Percentiles rank a stretch among this genome's conserved stretches.
These are phyloP conservation scores for Drosophila acutilabella DNA, from an alignment of 2,888 invertebrate species.

Conservation along the genomic window DNA sequence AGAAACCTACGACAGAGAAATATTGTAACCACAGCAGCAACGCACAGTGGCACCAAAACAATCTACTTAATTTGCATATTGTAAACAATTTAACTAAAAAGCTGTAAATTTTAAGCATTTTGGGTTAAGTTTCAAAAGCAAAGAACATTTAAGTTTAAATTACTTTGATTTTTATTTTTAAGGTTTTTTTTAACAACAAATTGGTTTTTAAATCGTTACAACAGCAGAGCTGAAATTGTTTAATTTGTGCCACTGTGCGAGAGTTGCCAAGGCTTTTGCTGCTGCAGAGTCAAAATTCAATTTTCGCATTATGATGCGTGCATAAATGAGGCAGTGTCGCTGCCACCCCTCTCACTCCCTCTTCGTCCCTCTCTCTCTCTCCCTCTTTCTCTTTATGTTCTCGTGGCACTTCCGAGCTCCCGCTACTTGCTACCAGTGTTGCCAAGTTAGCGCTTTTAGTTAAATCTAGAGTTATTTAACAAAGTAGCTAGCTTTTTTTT, in stretches of 20 bases:
- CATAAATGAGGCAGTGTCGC: conserved; percentile 42
- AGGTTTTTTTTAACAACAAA: too few relatives aligned
- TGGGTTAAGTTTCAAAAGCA: too few relatives aligned
- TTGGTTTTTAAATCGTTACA: too few relatives aligned
- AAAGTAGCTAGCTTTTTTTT: too few relatives aligned
- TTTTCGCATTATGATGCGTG: conserved; percentile 71
- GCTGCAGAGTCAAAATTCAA: conserved; percentile 76
- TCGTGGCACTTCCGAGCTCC: not conserved
- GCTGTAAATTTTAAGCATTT: too few relatives aligned
- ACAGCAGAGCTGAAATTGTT: not conserved
- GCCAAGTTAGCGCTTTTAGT: not conserved
- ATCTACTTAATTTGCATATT: not conserved
- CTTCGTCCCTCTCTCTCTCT: too few relatives aligned
- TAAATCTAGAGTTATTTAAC: too few relatives aligned
- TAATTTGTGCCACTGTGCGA: not conserved
- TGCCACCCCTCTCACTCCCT: not conserved
- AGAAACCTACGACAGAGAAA: not conserved
- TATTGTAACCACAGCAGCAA: conserved; percentile 24
- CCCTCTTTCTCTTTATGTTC: not conserved
- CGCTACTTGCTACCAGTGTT: not conserved
- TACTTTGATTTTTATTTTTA: too few relatives aligned
- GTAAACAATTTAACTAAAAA: too few relatives aligned
- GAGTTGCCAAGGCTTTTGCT: not conserved
- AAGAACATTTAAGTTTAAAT: too few relatives aligned
- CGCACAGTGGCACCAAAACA: not conserved